Percentiles rank a stretch among this genome's conserved stretches.
Conservation (phyloP, 2,888 invertebrate species). For the Drosophila pseudotalamancana region DNA sequence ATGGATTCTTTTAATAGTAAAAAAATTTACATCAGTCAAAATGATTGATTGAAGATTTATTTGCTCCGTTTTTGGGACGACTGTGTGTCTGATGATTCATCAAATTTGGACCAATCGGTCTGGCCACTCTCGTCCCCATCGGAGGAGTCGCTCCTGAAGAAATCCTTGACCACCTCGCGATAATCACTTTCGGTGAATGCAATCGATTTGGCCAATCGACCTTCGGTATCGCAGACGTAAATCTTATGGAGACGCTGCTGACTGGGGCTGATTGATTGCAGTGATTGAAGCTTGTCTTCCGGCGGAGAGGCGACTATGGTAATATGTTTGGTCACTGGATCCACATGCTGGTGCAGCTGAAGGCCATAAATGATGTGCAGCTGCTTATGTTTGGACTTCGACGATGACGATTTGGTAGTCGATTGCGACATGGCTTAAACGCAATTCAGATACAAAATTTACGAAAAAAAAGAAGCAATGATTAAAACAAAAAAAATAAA, state of each 20-base stretch:
- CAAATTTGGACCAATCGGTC: no score
- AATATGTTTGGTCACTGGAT: background rate
- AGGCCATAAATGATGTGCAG: background rate
- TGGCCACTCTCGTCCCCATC: no score
- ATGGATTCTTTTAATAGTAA: background rate
- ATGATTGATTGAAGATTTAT: background rate
- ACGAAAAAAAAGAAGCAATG: background rate
- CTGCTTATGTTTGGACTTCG: background rate
- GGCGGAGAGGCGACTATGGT: background rate
- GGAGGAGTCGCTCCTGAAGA: no score
- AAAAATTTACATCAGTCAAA: background rate
- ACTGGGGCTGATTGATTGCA: background rate
- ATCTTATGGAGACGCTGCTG: background rate
- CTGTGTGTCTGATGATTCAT: background rate
- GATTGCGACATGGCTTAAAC: background rate
- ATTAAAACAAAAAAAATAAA: background rate
- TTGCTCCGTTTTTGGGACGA: background rate
- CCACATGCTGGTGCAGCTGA: background rate
- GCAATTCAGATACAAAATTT: background rate
- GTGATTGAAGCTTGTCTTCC: background rate
- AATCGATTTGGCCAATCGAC: background rate
- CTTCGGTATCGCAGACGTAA: background rate
- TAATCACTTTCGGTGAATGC: constrained; percentile 6
- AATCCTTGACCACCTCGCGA: background rate
- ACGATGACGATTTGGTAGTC: background rate